Evolutionary conservation across 2,797 vertebrate genomes (phyloP).

Genomic region (Salarias fasciatus): DNA sequence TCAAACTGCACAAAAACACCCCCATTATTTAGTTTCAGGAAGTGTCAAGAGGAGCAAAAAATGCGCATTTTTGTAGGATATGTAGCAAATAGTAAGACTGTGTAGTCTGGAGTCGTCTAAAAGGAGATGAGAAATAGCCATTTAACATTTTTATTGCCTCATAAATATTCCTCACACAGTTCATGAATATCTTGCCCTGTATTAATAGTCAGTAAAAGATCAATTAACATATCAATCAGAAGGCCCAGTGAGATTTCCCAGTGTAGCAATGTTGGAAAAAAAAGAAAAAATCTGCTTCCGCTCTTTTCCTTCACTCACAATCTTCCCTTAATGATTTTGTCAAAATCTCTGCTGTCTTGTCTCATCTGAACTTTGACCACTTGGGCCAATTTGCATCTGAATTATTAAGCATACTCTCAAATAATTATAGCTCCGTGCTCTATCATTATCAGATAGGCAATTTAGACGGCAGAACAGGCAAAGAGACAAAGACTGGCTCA

Average conservation of each 20-base stretch:
- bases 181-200: constrained; percentile 76
- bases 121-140: constrained; percentile 46
- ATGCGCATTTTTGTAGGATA: constrained; percentile 18
- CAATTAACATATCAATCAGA: constrained; percentile 79
- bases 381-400: constrained; percentile 62
- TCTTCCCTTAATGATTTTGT: constrained; percentile 50
- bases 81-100: constrained; percentile 13
- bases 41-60: constrained; percentile 12
- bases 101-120: constrained; percentile 13
- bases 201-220: constrained; percentile 79
- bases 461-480: constrained; percentile 12
- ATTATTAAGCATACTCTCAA: constrained; percentile 66
- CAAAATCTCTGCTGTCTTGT: constrained; percentile 34
- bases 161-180: constrained; percentile 76
- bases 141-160: constrained; percentile 76
- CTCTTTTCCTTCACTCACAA: constrained; percentile 38
- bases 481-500: background rate
- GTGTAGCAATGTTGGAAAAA: constrained; percentile 24
- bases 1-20: background rate
- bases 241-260: constrained; percentile 49
- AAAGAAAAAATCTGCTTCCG: constrained; percentile 15
- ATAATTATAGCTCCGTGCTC: constrained; percentile 34
- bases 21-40: background rate
- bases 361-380: constrained; percentile 65
- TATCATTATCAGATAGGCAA: constrained; percentile 12